Conservation (phyloP, 2,113 vertebrate genomes). For the Grammomys dolichurus region DNA sequence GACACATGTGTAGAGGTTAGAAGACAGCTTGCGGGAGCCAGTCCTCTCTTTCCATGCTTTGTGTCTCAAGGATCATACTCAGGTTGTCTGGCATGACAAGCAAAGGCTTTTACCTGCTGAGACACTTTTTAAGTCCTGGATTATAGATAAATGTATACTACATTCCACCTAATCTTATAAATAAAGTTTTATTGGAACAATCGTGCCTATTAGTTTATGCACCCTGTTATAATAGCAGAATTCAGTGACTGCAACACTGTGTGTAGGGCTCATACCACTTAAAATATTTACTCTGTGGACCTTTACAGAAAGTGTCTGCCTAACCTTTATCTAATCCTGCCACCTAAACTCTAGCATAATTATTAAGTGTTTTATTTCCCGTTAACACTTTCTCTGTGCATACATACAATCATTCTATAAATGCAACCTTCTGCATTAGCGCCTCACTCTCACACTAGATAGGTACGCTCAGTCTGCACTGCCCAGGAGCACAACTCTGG, state of each 20-base stretch:
- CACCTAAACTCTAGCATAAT: background rate
- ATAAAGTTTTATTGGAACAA: constrained; percentile 35
- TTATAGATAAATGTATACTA: background rate
- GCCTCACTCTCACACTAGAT: background rate
- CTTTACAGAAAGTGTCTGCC: background rate
- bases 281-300: background rate
- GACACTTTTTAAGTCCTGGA: background rate
- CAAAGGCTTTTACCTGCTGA: background rate
- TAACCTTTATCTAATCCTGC: background rate
- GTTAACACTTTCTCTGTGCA: background rate
- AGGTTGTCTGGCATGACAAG: background rate
- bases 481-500: background rate
- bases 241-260: background rate
- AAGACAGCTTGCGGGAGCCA: background rate
- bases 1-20: background rate
- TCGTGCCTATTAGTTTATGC: background rate
- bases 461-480: background rate
- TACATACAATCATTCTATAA: background rate
- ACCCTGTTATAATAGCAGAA: background rate
- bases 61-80: background rate
- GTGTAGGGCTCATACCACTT: background rate
- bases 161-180: background rate
- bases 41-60: background rate
- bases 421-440: background rate
- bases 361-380: background rate